These are phyloP conservation scores for Chaetops frenatus DNA, from an alignment of 2,113 vertebrate genomes.

Conservation along the genomic window DNA sequence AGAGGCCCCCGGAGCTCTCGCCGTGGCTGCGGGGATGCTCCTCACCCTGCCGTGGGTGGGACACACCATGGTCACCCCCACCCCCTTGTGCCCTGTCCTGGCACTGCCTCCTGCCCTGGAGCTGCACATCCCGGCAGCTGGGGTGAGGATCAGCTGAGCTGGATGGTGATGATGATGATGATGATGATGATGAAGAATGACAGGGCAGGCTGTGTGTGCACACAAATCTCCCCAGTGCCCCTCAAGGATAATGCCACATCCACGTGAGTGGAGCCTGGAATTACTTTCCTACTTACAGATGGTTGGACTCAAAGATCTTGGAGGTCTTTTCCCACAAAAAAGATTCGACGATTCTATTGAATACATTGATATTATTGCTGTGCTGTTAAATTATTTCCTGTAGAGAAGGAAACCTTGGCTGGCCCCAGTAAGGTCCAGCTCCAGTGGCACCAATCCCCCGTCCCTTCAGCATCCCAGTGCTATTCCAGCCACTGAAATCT, in stretches of 20 bases:
- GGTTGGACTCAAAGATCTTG: not conserved
- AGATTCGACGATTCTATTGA: not conserved
- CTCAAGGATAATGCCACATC: fast-evolving
- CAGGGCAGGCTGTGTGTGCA: not conserved
- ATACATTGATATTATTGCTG: not conserved
- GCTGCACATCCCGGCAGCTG: not conserved
- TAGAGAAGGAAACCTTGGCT: not conserved
- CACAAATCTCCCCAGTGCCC: not conserved
- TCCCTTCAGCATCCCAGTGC: not conserved
- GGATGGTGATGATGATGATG: not conserved
- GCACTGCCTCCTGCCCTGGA: fast-evolving
- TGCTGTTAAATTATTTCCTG: not conserved
- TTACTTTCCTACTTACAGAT: not conserved
- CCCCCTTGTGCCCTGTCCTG: fast-evolving
- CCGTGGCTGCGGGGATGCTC: fast-evolving
- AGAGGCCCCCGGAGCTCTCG: fast-evolving
- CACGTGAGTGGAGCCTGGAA: not conserved
- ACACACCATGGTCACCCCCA: fast-evolving
- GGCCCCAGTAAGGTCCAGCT: not conserved
- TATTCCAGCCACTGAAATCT: not conserved
- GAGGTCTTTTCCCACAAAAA: not conserved
- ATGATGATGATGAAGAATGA: not conserved
- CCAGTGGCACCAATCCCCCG: fast-evolving
- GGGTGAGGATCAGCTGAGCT: not conserved
- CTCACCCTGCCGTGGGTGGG: not conserved